phyloP scores from a whole-genome alignment of 2,113 vertebrate genomes.

The Thryonomys swinderianus region DNA sequence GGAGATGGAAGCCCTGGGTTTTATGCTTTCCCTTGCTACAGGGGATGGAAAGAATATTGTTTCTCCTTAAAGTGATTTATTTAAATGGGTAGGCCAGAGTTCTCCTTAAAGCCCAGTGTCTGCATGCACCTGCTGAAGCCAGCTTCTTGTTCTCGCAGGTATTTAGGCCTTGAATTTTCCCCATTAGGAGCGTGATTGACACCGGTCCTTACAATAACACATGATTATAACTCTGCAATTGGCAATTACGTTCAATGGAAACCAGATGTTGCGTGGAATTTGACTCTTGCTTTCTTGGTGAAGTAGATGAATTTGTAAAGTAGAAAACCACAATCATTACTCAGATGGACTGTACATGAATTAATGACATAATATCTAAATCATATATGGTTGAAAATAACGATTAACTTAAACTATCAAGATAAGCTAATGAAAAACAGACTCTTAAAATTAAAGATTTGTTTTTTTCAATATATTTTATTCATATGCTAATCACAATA shows the following conservation, averaged over 20 bases:
- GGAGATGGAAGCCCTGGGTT: conserved; percentile 71
- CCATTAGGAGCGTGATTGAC: conserved; percentile 93
- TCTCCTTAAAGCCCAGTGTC: conserved; percentile 87
- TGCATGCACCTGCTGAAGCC: conserved; percentile 91
- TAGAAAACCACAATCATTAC: conserved; percentile 93
- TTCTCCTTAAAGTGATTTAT: conserved; percentile 91
- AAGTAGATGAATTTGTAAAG: conserved; percentile 93
- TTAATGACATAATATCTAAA: conserved; percentile 95
- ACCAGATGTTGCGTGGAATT: conserved; percentile 93
- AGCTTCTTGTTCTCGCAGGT: conserved; percentile 91
- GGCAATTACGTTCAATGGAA: conserved; percentile 94
- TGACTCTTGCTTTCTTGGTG: conserved; percentile 91
- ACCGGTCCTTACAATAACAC: conserved; percentile 95
- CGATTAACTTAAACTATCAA: conserved; percentile 91
- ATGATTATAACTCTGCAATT: conserved; percentile 95
- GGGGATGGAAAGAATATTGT: conserved; percentile 85
- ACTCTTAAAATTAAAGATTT: conserved; percentile 82
- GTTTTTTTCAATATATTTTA: conserved; percentile 84
- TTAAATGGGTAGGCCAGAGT: conserved; percentile 88
- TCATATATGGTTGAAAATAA: conserved; percentile 92
- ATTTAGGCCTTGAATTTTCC: conserved; percentile 90
- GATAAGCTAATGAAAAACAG: conserved; percentile 92
- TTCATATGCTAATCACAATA: conserved; percentile 86
- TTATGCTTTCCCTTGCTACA: conserved; percentile 81
- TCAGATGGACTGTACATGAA: conserved; percentile 93